phyloP scores from a whole-genome alignment of 1,140 invertebrate genomes.

The Musca vetustissima region DNA sequence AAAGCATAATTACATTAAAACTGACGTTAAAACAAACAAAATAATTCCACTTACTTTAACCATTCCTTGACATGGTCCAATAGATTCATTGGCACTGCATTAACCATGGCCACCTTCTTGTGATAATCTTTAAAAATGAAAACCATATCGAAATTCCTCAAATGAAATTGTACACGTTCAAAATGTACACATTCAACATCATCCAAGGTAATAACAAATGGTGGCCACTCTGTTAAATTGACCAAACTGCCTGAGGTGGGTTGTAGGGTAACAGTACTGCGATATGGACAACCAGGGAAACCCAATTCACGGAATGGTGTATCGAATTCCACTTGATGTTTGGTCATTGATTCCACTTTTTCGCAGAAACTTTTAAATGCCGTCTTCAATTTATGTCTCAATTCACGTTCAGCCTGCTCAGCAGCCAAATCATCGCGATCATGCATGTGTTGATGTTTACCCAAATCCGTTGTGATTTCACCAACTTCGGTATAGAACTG shows the following conservation, averaged over 20 bases:
- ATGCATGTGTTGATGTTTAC: slow-evolving; percentile 99
- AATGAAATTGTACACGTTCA: slow-evolving; percentile 96
- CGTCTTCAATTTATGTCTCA: slow-evolving; percentile 93
- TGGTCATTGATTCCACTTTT: slow-evolving; percentile 94
- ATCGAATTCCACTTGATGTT: slow-evolving; percentile 97
- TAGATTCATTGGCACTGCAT: slow-evolving; percentile 98
- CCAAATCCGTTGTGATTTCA: slow-evolving; percentile 98
- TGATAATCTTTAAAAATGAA: slow-evolving; percentile 99
- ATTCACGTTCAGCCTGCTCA: slow-evolving; percentile 96
- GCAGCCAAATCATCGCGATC: slow-evolving; percentile 98
- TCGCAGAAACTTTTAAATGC: slow-evolving; percentile 99
- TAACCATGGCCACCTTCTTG: slow-evolving; percentile 92
- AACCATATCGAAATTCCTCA: slow-evolving; percentile 99
- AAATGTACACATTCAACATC: slow-evolving; percentile 98
- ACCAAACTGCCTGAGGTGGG: slow-evolving; percentile 96
- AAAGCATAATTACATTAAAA: slow-evolving; percentile 26
- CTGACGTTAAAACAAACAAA: background rate
- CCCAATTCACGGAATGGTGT: slow-evolving; percentile 96
- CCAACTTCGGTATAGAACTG: slow-evolving; percentile 99
- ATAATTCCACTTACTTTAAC: slow-evolving; percentile 75
- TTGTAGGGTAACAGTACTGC: slow-evolving; percentile 93
- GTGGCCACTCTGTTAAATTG: slow-evolving; percentile 98
- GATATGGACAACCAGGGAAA: slow-evolving; percentile 96
- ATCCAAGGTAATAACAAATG: slow-evolving; percentile 96
- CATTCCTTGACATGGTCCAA: slow-evolving; percentile 99